phyloP scores from a whole-genome alignment of 1,140 invertebrate species.

The Diplogasteroides magnus region DNA sequence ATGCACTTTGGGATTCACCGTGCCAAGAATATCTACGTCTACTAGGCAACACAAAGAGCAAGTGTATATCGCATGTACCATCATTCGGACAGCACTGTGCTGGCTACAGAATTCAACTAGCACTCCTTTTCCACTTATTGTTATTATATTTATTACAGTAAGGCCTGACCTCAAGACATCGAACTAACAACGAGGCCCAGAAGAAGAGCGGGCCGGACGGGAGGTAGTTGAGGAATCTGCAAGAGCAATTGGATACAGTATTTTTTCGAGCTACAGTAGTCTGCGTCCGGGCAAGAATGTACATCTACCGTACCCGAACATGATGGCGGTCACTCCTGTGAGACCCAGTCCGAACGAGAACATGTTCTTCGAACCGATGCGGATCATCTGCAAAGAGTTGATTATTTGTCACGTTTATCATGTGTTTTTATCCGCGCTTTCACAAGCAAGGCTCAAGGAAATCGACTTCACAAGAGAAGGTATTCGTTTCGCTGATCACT shows the following conservation, averaged over 20 bases:
- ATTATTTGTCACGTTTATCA: too few species aligned
- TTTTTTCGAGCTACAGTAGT: slow-evolving; percentile 7
- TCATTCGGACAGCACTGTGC: too few species aligned
- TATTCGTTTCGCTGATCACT: too few species aligned
- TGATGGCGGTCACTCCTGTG: slow-evolving; percentile 62
- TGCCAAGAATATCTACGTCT: too few species aligned
- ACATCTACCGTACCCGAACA: slow-evolving; percentile 61
- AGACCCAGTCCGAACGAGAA: slow-evolving; percentile 81
- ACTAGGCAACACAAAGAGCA: too few species aligned
- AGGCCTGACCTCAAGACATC: slow-evolving; percentile 63
- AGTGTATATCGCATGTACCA: too few species aligned
- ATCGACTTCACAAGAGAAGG: too few species aligned
- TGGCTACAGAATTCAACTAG: too few species aligned
- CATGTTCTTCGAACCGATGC: slow-evolving; percentile 74
- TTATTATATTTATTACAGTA: not conserved
- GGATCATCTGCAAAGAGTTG: slow-evolving; percentile 65
- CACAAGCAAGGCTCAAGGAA: slow-evolving; percentile 23
- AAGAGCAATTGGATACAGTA: too few species aligned
- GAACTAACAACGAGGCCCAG: slow-evolving; percentile 73
- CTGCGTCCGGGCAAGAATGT: not conserved
- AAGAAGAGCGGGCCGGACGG: slow-evolving; percentile 77
- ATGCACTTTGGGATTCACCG: too few species aligned
- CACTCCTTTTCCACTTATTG: not conserved
- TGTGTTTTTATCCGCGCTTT: too few species aligned
- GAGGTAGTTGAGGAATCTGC: slow-evolving; percentile 67